These are phyloP conservation scores for Drosophila ogumai DNA, from an alignment of 1,140 invertebrate species.

Conservation along the genomic window DNA sequence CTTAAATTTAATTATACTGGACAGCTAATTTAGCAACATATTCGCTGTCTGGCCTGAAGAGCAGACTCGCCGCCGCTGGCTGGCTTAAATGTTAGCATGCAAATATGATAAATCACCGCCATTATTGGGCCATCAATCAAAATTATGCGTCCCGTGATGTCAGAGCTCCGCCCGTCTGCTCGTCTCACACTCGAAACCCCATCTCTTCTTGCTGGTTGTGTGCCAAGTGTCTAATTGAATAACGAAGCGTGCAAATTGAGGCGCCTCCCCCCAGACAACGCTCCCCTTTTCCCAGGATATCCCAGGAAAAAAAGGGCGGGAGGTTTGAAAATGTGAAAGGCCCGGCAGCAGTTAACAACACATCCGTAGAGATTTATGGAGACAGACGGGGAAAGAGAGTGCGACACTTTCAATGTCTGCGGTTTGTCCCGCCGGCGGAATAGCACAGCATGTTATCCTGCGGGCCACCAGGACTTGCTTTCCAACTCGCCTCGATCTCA, in stretches of 20 bases:
- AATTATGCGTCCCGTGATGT: constrained; percentile 69
- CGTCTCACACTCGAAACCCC: constrained; percentile 6
- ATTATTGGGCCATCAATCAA: constrained; percentile 84
- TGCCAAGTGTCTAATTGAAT: constrained; percentile 83
- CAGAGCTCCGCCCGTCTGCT: constrained; percentile 23
- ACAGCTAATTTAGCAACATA: constrained; percentile 24
- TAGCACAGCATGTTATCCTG: constrained; percentile 39
- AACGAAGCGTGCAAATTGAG: constrained; percentile 83
- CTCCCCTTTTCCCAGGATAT: not conserved
- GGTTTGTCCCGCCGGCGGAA: constrained; percentile 55
- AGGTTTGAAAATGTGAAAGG: constrained; percentile 1
- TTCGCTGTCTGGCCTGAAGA: constrained; percentile 22
- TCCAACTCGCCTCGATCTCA: constrained; percentile 62
- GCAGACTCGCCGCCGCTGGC: constrained; percentile 25
- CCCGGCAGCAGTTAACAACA: constrained; percentile 73
- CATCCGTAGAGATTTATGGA: constrained; percentile 77
- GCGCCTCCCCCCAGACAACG: constrained; percentile 21
- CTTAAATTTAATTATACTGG: constrained; percentile 37
- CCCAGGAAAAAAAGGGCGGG: constrained; percentile 16
- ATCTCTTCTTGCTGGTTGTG: constrained; percentile 24
- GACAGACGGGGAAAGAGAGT: constrained; percentile 32
- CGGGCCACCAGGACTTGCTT: constrained; percentile 45
- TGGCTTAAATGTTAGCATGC: constrained; percentile 68
- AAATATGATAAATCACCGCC: constrained; percentile 84
- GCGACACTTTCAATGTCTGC: constrained; percentile 72